Conservation (phyloP, 2,113 vertebrate genomes). For the Nibea coibor region DNA sequence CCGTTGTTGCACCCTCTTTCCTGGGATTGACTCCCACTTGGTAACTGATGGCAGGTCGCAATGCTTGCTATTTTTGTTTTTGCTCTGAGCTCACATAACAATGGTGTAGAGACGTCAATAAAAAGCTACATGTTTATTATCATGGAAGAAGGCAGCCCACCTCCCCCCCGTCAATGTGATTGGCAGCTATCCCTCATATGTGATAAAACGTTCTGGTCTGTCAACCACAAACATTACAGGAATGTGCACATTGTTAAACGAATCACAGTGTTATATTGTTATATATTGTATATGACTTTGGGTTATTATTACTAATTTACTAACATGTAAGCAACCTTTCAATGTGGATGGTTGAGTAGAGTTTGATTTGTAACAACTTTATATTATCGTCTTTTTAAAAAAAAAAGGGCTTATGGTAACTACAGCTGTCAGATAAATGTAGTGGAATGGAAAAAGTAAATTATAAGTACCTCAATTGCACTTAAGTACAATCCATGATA, state of each 20-base stretch:
- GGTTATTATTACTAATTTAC: background rate
- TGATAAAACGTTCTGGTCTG: conserved; percentile 21
- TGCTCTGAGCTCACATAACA: conserved; percentile 15
- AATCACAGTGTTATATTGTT: background rate
- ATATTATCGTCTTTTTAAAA: background rate
- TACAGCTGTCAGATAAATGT: background rate
- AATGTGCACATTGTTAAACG: background rate
- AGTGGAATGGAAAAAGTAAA: background rate
- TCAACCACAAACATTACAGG: conserved; percentile 29
- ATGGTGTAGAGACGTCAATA: background rate
- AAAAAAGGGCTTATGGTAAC: too few species aligned
- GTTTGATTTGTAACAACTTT: background rate
- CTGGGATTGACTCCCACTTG: background rate
- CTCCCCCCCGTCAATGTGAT: background rate
- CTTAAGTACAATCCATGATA: background rate
- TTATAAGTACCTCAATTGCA: too few species aligned
- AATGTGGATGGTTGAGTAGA: too few species aligned
- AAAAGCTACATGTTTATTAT: conserved; percentile 26
- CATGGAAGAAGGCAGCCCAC: background rate
- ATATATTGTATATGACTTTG: background rate
- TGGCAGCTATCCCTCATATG: background rate
- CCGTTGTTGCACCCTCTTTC: background rate
- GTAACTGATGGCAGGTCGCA: conserved; percentile 21
- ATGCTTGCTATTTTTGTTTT: conserved; percentile 13
- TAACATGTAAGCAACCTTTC: background rate